Evolutionary conservation across 53 echinoderm and acorn worm species (phyloP).

Genomic region (Paracentrotus lividus): DNA sequence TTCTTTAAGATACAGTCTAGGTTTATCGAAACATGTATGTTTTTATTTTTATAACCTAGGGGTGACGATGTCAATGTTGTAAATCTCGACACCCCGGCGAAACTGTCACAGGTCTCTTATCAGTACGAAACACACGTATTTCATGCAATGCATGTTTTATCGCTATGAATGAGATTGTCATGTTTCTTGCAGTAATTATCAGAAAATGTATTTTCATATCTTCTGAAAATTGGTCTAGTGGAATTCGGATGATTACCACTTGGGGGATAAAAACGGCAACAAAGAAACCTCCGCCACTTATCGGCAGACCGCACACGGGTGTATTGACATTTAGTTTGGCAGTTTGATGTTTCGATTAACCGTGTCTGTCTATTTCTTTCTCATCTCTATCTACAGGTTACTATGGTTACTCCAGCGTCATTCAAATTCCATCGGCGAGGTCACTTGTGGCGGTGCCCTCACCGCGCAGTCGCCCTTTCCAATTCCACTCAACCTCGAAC

Average conservation of each 20-base stretch:
- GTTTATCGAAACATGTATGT: not conserved
- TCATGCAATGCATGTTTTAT: not conserved
- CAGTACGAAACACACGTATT: conserved; percentile 7
- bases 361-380: not conserved
- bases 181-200: not conserved
- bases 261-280: conserved; percentile 37
- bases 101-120: conserved; percentile 19
- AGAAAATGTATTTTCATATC: conserved; percentile 15
- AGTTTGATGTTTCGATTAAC: conserved; percentile 14
- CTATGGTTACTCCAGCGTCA: conserved; percentile 70
- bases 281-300: conserved; percentile 15
- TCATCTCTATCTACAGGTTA: conserved; percentile 46
- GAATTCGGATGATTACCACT: conserved; percentile 2
- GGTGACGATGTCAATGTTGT: conserved; percentile 59
- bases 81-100: conserved; percentile 24
- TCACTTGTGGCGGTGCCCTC: conserved; percentile 42
- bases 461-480: conserved; percentile 41
- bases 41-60: conserved; percentile 10
- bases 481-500: conserved; percentile 58
- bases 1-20: not conserved
- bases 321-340: not conserved
- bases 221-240: not conserved
- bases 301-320: not conserved
- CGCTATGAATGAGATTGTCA: not conserved
- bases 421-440: conserved; percentile 65